phyloP scores from a whole-genome alignment of 1,140 invertebrate genomes.

The Potamilus streckersoni region DNA sequence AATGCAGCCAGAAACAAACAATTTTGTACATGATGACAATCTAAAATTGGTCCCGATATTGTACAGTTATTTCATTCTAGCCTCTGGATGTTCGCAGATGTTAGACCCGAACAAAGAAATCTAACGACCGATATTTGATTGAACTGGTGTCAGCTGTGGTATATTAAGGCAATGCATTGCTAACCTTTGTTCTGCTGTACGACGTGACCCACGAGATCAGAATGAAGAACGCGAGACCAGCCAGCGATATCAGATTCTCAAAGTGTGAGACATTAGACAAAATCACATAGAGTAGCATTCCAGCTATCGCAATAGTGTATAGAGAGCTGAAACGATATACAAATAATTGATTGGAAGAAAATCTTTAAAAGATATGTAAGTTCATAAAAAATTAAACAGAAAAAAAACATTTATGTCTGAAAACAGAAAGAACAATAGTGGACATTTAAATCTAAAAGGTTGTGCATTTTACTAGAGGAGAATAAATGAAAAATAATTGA shows the following conservation, averaged over 20 bases:
- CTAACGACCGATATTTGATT: not conserved
- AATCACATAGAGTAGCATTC: constrained; percentile 26
- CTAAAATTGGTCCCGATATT: not conserved
- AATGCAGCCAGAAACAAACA: not conserved
- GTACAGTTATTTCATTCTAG: too few relatives aligned
- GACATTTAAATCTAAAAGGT: too few relatives aligned
- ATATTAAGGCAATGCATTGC: not conserved
- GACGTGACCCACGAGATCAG: constrained; percentile 43
- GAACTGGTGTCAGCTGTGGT: not conserved
- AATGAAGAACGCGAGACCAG: constrained; percentile 35
- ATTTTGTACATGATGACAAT: not conserved
- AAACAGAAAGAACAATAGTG: too few relatives aligned
- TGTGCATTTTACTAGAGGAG: too few relatives aligned
- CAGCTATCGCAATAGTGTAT: constrained; percentile 6
- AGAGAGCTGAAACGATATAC: constrained; percentile 9
- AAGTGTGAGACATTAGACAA: constrained; percentile 17
- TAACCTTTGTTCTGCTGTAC: constrained; percentile 36
- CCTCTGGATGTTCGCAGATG: not conserved
- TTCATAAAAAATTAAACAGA: not conserved
- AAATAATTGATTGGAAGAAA: not conserved
- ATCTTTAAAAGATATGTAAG: not conserved
- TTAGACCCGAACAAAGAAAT: not conserved
- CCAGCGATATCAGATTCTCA: constrained; percentile 38
- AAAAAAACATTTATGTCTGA: too few relatives aligned
- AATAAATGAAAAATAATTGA: too few relatives aligned